Percentiles rank a stretch among this genome's conserved stretches.
Evolutionary conservation across 2,797 vertebrate genomes (phyloP).

Genomic region (Antennarius maculatus): DNA sequence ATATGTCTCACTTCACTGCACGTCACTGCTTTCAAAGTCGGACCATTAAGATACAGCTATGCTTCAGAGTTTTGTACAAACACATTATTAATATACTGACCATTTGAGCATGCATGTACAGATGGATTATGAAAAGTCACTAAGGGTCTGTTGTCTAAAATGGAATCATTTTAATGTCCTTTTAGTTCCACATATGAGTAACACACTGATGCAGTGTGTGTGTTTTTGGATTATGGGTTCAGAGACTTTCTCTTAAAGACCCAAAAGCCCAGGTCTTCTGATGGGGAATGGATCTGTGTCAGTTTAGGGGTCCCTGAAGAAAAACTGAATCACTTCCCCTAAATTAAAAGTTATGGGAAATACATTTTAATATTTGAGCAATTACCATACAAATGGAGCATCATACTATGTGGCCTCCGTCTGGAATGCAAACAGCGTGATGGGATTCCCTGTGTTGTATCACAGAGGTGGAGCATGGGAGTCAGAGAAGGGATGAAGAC

Average conservation of each 20-base stretch:
- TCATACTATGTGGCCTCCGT: neutral
- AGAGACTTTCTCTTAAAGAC: no score
- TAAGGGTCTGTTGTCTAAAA: neutral
- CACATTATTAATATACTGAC: conserved; percentile 9
- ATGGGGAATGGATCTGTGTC: no score
- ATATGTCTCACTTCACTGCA: neutral
- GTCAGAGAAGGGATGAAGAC: neutral
- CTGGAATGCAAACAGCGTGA: no score
- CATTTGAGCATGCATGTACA: neutral
- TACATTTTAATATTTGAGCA: no score
- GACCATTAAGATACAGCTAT: conserved; percentile 37
- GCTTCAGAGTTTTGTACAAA: neutral
- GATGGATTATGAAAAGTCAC: no score
- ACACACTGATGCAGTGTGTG: no score
- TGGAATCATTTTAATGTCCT: no score
- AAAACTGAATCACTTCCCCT: no score
- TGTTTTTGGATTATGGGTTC: no score
- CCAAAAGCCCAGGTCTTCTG: no score
- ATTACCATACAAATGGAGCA: neutral
- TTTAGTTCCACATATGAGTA: no score
- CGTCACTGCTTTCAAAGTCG: conserved; percentile 37
- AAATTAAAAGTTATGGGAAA: neutral
- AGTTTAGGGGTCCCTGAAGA: no score
- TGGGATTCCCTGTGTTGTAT: neutral
- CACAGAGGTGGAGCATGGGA: neutral